Percentiles rank a stretch among this genome's conserved stretches.
phyloP scores from a whole-genome alignment of 2,797 vertebrate genomes.

The Melanotaenia parkinsoni region DNA sequence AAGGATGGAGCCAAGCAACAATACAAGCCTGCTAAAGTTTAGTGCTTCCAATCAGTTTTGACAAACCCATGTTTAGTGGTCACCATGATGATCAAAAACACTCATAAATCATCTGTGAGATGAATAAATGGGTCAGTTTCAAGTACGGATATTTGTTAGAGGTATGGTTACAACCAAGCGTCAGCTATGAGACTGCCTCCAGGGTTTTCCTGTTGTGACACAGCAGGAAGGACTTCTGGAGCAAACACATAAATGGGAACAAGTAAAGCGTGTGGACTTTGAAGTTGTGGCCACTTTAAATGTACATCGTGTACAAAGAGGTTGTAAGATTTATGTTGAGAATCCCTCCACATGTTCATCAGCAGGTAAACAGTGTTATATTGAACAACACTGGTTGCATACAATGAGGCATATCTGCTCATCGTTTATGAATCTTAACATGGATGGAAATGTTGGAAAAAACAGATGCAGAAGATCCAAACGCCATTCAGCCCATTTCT shows the following conservation, averaged over 20 bases:
- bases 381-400: neutral
- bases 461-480: neutral
- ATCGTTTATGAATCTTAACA: neutral
- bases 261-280: conserved; percentile 49
- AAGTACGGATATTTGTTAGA: conserved; percentile 27
- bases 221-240: conserved; percentile 35
- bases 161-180: neutral
- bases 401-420: neutral
- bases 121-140: neutral
- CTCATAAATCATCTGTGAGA: conserved; percentile 10
- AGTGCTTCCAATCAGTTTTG: neutral
- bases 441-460: neutral
- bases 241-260: conserved; percentile 19
- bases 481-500: too few relatives aligned
- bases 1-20: neutral
- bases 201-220: conserved; percentile 48
- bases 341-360: conserved; percentile 5
- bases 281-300: conserved; percentile 53
- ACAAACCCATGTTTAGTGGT: neutral
- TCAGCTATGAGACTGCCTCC: conserved; percentile 11
- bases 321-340: conserved; percentile 4
- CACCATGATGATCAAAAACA: neutral
- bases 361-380: neutral
- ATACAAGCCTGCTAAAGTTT: neutral
- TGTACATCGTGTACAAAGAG: conserved; percentile 40